Base-by-base conservation (phyloP, 2,797 vertebrate species). In the Aphelocoma californica region DNA sequence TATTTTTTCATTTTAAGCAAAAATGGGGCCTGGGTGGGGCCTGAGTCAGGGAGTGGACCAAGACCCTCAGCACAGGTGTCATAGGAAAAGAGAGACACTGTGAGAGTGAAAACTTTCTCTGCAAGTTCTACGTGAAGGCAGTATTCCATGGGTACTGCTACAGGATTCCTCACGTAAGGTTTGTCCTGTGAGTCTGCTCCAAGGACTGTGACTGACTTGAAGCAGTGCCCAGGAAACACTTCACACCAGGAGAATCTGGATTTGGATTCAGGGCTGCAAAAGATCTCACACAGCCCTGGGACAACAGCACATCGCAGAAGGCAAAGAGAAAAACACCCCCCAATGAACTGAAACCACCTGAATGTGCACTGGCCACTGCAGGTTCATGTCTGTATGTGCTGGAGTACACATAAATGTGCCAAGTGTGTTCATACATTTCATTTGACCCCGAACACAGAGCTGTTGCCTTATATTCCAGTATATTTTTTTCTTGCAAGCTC, bases 101-200 rank as follows among this genome's bases (percentile, higher is more conserved):
- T 38, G 69, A 78, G 16, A 24, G 45, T 26, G 60, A 34, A 38
- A 78, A 24, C 2, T 3, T 14, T 11, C 16, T 44, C n/a, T 42
- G 51, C 29, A 74, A 69, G 23, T 34, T 38, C 15, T n/a, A 1
- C 0, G 0, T 0, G 0, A 21, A 10, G 26, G 7, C 19, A 84
- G 34, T 2, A 4, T 10, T 18, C 57, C 31, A 5, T 11, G 31
- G 29, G 24, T 8, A 9, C 20, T 58, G n/a, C 31, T 29, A 12
- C 2, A 5, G 12, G 16, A 36, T 32, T 73, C 38, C 65, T 47
- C 58, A 21, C 4, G 9, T 5, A 6, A 4, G 2, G 23, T 8
- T 54, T 5, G 2, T 47, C 42, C 26, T 0, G 0, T 14, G 24
- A 34, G 28, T 15, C 17, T 48, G 57, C 17, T 40, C 7, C 0